Evolutionary conservation across 1,140 invertebrate genomes (phyloP).

Genomic region (Ceratina australensis): DNA sequence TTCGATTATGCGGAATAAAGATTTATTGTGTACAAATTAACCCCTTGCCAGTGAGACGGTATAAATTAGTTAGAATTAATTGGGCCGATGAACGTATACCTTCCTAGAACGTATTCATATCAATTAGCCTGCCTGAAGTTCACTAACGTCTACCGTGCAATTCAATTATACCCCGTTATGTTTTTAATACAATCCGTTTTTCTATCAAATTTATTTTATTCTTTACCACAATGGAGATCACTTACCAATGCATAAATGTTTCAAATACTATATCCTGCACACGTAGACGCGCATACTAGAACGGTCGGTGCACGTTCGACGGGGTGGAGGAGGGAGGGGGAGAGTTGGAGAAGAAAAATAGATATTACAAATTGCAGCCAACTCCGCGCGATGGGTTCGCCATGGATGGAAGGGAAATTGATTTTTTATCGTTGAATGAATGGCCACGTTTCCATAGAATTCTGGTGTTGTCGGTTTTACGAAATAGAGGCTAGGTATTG

Average conservation of each 20-base stretch:
- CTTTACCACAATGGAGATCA: too few relatives aligned
- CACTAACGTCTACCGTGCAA: too few relatives aligned
- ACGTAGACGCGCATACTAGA: too few relatives aligned
- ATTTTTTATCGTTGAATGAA: slow-evolving; percentile 44
- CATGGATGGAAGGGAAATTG: slow-evolving; percentile 45
- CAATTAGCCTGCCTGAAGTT: too few relatives aligned
- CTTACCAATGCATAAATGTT: too few relatives aligned
- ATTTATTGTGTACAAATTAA: slow-evolving; percentile 33
- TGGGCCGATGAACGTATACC: neutral
- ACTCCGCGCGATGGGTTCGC: slow-evolving; percentile 19
- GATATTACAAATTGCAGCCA: slow-evolving; percentile 46
- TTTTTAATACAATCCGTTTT: too few relatives aligned
- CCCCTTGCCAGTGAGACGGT: neutral
- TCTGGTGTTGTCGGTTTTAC: slow-evolving; percentile 31
- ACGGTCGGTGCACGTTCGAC: too few relatives aligned
- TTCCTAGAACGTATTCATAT: too few relatives aligned
- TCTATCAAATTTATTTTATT: too few relatives aligned
- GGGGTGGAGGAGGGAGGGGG: too few relatives aligned
- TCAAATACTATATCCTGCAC: too few relatives aligned
- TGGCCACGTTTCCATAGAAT: slow-evolving; percentile 23
- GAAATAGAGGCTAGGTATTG: slow-evolving; percentile 25
- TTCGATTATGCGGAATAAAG: neutral
- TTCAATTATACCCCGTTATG: too few relatives aligned
- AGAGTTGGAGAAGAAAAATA: slow-evolving; percentile 4
- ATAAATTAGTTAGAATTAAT: slow-evolving; percentile 18